A percentile compares a stretch with the other conserved stretches of the same genome.
These are phyloP conservation scores for Abscondita cerata DNA, from an alignment of 2,888 invertebrate species.

Conservation along the genomic window DNA sequence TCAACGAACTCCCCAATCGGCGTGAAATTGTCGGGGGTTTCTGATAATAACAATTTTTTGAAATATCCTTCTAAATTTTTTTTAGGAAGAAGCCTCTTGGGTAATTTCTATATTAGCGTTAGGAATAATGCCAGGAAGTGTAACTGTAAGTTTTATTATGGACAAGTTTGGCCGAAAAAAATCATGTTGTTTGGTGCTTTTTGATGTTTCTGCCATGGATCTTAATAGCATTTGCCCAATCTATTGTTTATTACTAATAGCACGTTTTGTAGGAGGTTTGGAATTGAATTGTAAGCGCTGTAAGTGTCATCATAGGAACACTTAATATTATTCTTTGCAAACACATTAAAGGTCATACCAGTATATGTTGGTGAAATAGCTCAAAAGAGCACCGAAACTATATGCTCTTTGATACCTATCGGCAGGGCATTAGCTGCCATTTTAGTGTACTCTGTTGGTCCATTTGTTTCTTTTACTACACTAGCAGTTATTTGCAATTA, in stretches of 20 bases:
- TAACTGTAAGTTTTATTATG: neutral
- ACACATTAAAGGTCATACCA: constrained; percentile 52
- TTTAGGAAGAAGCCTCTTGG: no score
- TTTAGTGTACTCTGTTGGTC: constrained; percentile 52
- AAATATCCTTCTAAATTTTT: neutral
- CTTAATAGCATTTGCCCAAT: no score
- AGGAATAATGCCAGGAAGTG: constrained; percentile 1
- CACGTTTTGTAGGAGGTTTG: constrained; percentile 70
- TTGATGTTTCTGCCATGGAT: no score
- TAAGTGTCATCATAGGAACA: constrained; percentile 11
- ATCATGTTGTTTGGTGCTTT: no score
- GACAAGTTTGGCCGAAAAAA: no score
- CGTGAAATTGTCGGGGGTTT: no score
- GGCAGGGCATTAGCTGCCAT: constrained; percentile 56
- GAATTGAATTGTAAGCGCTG: constrained; percentile 64
- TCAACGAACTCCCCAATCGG: no score
- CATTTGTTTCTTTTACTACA: no score
- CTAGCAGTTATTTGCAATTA: constrained; percentile 48
- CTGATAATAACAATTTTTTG: neutral
- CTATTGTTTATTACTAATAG: no score
- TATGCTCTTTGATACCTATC: constrained; percentile 48
- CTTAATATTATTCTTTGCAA: no score
- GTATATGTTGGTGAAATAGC: constrained; percentile 57
- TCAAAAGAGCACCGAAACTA: constrained; percentile 59
- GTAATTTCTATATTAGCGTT: neutral